Conservation (phyloP, 2,888 invertebrate genomes). For the Incurvaria masculella region DNA sequence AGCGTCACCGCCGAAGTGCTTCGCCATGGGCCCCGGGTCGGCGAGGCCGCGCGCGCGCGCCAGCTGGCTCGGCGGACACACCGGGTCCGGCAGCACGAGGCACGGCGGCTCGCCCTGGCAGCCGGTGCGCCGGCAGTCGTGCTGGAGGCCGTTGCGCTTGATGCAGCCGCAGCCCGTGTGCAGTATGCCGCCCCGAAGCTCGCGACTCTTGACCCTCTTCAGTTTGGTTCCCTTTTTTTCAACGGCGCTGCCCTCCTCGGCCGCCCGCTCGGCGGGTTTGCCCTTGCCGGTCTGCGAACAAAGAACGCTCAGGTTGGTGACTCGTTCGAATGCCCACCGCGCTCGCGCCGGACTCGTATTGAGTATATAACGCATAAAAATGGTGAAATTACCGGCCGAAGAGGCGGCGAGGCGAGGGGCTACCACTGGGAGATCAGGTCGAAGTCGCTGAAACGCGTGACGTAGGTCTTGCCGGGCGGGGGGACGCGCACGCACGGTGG, state of each 20-base stretch:
- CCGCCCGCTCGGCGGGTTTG: slow-evolving; percentile 22
- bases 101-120: slow-evolving; percentile 54
- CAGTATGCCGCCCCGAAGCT: slow-evolving; percentile 53
- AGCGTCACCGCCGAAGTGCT: slow-evolving; percentile 25
- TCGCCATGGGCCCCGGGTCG: slow-evolving; percentile 33
- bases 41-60: slow-evolving; percentile 45
- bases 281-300: slow-evolving; percentile 33
- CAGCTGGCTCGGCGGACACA: slow-evolving; percentile 52
- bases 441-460: slow-evolving; percentile 49
- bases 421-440: slow-evolving; percentile 48
- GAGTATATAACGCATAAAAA: slow-evolving; percentile 29
- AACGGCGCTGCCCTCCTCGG: slow-evolving; percentile 29
- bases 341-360: slow-evolving; percentile 25
- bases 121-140: slow-evolving; percentile 53
- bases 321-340: background rate
- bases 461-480: slow-evolving; percentile 48
- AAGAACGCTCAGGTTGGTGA: slow-evolving; percentile 1
- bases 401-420: slow-evolving; percentile 18
- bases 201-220: slow-evolving; percentile 48
- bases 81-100: slow-evolving; percentile 49
- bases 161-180: slow-evolving; percentile 58
- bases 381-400: slow-evolving; percentile 31
- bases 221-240: slow-evolving; percentile 43
- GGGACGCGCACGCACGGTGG: slow-evolving; percentile 48
- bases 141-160: slow-evolving; percentile 58